These are phyloP conservation scores for Stichodactyla helianthus DNA, from an alignment of 64 coral and sea anemone genomes.

Conservation along the genomic window DNA sequence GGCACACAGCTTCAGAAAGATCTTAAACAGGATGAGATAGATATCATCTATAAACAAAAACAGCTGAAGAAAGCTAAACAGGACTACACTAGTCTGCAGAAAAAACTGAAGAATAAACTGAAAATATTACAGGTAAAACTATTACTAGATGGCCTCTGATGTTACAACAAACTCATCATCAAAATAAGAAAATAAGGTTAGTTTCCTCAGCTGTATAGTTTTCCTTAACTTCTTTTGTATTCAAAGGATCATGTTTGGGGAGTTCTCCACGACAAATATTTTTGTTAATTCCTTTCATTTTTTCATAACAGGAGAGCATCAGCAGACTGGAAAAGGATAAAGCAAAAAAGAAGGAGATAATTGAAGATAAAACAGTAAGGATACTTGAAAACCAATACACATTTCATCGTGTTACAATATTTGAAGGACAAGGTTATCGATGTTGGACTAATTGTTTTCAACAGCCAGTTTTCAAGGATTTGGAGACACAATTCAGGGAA, in stretches of 20 bases:
- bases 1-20: slow-evolving; percentile 83
- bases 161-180: background rate
- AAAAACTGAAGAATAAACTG: slow-evolving; percentile 74
- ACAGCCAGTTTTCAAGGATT: slow-evolving; percentile 77
- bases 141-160: background rate
- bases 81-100: slow-evolving; percentile 68
- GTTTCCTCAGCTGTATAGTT: too few relatives aligned
- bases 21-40: slow-evolving; percentile 72
- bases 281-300: background rate
- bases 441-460: background rate
- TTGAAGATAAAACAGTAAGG: slow-evolving; percentile 85
- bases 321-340: slow-evolving; percentile 65
- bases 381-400: background rate
- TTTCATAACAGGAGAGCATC: slow-evolving; percentile 57
- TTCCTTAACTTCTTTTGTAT: too few relatives aligned
- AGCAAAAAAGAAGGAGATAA: slow-evolving; percentile 44
- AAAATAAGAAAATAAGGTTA: background rate
- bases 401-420: background rate
- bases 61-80: slow-evolving; percentile 88
- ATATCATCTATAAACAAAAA: slow-evolving; percentile 86
- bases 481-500: slow-evolving; percentile 79
- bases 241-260: too few relatives aligned
- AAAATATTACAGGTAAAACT: slow-evolving; percentile 64
- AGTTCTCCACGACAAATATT: background rate
- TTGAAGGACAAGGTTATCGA: background rate